Base-by-base conservation (phyloP, 1,140 invertebrate genomes). In the Pantala flavescens region DNA sequence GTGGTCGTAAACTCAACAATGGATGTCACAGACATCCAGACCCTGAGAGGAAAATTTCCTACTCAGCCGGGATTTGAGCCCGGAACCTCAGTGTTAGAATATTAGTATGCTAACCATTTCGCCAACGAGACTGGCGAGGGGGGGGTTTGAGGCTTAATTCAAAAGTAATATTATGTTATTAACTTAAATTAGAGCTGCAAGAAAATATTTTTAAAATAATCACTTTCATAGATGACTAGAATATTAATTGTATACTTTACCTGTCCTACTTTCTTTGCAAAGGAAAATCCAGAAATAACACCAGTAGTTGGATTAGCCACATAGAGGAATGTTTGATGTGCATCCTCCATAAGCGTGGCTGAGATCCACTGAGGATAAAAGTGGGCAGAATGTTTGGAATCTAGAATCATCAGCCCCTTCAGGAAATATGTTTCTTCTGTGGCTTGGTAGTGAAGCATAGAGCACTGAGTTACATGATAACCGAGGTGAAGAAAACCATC, bases 321-420 rank as follows among this genome's bases (percentile, higher is more conserved):
- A 77, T 90, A 94, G 77, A 95, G 85, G 80, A 89, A 94, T 23
- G 87, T 87, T 43, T 86, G 86, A 76, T 87, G 81, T 0, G 88
- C 86, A 9, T 81, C 76, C 78, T 78, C 71, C 80, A 80, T 80
- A 84, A 82, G 78, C 87, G 81, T 7, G 84, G 75, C 76, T 9
- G 84, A 82, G 11, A 86, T 84, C 76, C 83, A 83, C 75, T 86
- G 81, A 0, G 92, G 92, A 81, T 88, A 89, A 0, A 92, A 83
- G 77, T 93, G 88, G 11, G 92, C 87, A 77, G 86, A 84, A 77
- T 92, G 86, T 7, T 89, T 80, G n/a, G 86, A 84, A 79, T 94
- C 92, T 9, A 97, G 80, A 71, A 97, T 80, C 14, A 98, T 77
- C 19, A 98, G 84, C 10, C 90, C 89, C 80, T 92, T 90, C 0